Evolutionary conservation across 2,797 vertebrate species (phyloP), one percentile per base, ranked within the genome.

Genomic region (Platalea minor): DNA sequence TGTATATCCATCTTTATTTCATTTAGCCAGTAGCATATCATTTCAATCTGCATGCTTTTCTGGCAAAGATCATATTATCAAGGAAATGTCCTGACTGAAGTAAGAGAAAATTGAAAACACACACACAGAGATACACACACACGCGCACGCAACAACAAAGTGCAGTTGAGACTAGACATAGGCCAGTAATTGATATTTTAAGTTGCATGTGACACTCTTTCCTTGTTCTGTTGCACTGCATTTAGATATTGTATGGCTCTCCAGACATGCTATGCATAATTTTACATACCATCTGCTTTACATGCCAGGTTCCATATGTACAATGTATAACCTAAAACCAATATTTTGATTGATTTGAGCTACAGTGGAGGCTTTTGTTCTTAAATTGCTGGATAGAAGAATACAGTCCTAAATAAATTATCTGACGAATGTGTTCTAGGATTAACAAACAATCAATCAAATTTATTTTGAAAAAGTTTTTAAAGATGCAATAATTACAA

Each of bases 231-330:
- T 60, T 88, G 73, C 67, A 74, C 80, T 80, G 88, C 88, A 89
- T 89, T 94, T 96, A 93, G 88, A 95, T 83, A 88, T 93, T 95
- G 85, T 65, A 63, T 75, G 63, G 61, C n/a, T 96, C 48, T 93
- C 87, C 90, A 96, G 95, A 96, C 94, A 92, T 37, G 91, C 69
- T 91, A 94, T 95, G 95, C 93, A 97, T 82, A 96, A 97, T 95
- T 85, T 96, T 97, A 88, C 95, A 94, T 95, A 88, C 95, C 95
- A 97, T 93, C 96, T 96, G 95, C 90, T 95, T 96, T 95, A 85
- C 94, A 93, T 97, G 94, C 86, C 95, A 97, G 90, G 74, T 97
- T 96, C 96, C 93, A 96, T 96, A 95, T 94, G 94, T 74, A 96
- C 85, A 93, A 96, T 60, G 88, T 92, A 96, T 96, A 96, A 94